These are phyloP conservation scores for Papilio aristodemus DNA, from an alignment of 1,140 invertebrate species.

Conservation along the genomic window DNA sequence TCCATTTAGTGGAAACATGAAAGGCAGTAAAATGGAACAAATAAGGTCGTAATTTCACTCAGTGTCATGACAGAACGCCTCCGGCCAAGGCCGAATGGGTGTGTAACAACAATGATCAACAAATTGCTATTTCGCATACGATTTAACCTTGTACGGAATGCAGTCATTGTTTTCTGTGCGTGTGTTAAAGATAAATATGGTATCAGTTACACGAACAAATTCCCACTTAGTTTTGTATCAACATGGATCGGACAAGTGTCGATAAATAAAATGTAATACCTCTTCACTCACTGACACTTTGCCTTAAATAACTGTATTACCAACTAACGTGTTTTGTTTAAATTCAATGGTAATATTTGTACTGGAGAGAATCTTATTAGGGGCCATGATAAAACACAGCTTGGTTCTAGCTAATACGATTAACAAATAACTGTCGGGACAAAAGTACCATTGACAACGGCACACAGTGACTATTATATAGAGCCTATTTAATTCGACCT, in stretches of 20 bases:
- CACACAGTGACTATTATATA: too few relatives aligned
- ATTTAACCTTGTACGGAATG: constrained; percentile 47
- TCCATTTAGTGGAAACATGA: background rate
- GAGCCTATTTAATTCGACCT: too few relatives aligned
- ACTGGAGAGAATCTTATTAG: constrained; percentile 1
- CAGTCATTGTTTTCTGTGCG: constrained; percentile 51
- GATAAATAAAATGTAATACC: constrained; percentile 42
- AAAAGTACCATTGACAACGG: too few relatives aligned
- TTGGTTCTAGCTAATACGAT: background rate
- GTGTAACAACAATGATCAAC: constrained; percentile 46
- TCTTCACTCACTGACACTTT: constrained; percentile 42
- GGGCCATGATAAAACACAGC: background rate
- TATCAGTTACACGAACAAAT: constrained; percentile 50
- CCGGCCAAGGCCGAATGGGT: constrained; percentile 38
- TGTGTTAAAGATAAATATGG: constrained; percentile 46
- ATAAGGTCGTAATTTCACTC: constrained; percentile 17
- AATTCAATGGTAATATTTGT: constrained; percentile 46
- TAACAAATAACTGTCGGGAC: too few relatives aligned
- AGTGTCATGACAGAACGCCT: constrained; percentile 14
- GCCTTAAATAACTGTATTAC: constrained; percentile 41
- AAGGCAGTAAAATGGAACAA: background rate
- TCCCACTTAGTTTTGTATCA: constrained; percentile 43
- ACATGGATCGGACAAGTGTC: constrained; percentile 36
- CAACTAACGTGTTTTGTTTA: constrained; percentile 34
- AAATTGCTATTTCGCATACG: constrained; percentile 49